phyloP scores from a whole-genome alignment of 2,113 vertebrate genomes.

The Sturnus vulgaris region DNA sequence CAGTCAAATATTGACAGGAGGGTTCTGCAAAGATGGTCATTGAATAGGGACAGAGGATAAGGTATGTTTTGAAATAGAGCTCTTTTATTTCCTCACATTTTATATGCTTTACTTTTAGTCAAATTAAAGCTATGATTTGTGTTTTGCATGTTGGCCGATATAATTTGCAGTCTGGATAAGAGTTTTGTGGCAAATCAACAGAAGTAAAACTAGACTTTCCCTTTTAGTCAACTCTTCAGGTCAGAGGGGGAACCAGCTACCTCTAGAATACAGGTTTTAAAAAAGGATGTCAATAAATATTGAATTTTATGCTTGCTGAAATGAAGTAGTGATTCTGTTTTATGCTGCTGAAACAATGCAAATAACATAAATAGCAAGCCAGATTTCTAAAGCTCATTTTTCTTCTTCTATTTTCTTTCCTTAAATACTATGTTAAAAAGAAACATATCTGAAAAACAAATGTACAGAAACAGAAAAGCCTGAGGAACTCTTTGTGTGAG shows the following conservation, averaged over 20 bases:
- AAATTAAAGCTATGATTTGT: background rate
- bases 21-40: background rate
- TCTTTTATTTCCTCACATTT: background rate
- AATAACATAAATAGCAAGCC: background rate
- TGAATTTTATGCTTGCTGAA: background rate
- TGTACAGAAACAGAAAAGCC: background rate
- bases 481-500: background rate
- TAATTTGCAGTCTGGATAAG: background rate
- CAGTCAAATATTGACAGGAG: background rate
- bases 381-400: background rate
- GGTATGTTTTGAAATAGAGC: background rate
- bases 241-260: background rate
- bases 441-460: background rate
- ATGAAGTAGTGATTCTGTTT: background rate
- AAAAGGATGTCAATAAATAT: background rate
- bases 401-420: background rate
- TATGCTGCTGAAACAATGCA: background rate
- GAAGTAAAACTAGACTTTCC: background rate
- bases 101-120: background rate
- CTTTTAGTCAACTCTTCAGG: background rate
- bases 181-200: background rate
- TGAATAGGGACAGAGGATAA: background rate
- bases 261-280: background rate
- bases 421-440: background rate
- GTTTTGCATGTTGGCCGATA: background rate